Evolutionary conservation across 2,113 vertebrate species (phyloP).

Genomic region (Danio rerio): GRCz12tu NC_133179.1:15961001-15961500

Average conservation of each 20-base stretch:
- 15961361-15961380: neutral
- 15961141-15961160: constrained; percentile 26
- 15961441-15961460: constrained; percentile 25
- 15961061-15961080: too few species aligned
- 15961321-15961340: constrained; percentile 5
- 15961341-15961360: constrained; percentile 18
- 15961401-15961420: constrained; percentile 3
- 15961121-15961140: neutral
- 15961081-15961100: too few species aligned
- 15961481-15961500: neutral
- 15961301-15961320: neutral
- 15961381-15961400: constrained; percentile 9
- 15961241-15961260: constrained; percentile 18
- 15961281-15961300: neutral
- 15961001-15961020: neutral
- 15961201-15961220: constrained; percentile 5
- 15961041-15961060: neutral
- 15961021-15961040: too few species aligned
- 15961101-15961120: neutral
- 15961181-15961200: neutral
- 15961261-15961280: constrained; percentile 9
- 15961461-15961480: constrained; percentile 20
- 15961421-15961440: constrained; percentile 18
- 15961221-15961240: constrained; percentile 37
- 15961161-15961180: neutral